Evolutionary conservation across 64 coral and sea anemone genomes (phyloP).

Genomic region (Pocillopora verrucosa): DNA sequence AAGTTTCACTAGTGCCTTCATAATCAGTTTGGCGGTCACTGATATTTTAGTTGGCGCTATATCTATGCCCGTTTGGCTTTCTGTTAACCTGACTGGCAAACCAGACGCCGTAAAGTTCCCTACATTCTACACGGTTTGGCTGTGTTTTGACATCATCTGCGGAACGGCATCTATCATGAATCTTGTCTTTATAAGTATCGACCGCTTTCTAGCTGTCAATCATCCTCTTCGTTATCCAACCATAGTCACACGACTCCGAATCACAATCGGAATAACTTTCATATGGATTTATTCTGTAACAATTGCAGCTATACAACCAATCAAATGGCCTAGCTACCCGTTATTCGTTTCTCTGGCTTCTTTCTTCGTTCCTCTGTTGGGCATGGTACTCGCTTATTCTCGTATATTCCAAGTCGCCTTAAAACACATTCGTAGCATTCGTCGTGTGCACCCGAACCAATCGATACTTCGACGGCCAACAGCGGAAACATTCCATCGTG

Average conservation of each 20-base stretch:
- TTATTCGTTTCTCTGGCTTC: conserved; percentile 62
- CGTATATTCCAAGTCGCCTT: conserved; percentile 73
- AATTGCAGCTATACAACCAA: conserved; percentile 39
- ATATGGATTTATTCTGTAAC: conserved; percentile 66
- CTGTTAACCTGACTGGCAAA: conserved; percentile 54
- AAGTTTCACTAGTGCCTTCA: conserved; percentile 68
- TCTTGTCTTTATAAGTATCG: conserved; percentile 71
- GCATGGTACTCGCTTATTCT: conserved; percentile 67
- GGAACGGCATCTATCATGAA: conserved; percentile 83
- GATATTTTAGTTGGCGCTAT: conserved; percentile 70
- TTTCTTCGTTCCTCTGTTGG: conserved; percentile 66
- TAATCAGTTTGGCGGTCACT: conserved; percentile 58
- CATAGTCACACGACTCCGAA: conserved; percentile 44
- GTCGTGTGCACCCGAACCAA: conserved; percentile 25
- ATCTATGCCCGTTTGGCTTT: conserved; percentile 68
- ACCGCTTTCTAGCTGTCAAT: conserved; percentile 62
- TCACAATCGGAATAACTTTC: conserved; percentile 39
- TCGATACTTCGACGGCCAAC: conserved; percentile 1
- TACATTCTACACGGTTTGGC: conserved; percentile 58
- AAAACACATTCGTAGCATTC: conserved; percentile 55
- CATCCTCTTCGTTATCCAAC: conserved; percentile 58
- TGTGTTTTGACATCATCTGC: conserved; percentile 65
- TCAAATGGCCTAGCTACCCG: conserved; percentile 54
- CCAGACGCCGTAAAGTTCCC: conserved; percentile 17
- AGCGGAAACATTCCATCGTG: conserved; percentile 37